Percentiles rank a stretch among this genome's conserved stretches.
These are phyloP conservation scores for Xiphydria camelus DNA, from an alignment of 2,888 invertebrate species.

Conservation along the genomic window DNA sequence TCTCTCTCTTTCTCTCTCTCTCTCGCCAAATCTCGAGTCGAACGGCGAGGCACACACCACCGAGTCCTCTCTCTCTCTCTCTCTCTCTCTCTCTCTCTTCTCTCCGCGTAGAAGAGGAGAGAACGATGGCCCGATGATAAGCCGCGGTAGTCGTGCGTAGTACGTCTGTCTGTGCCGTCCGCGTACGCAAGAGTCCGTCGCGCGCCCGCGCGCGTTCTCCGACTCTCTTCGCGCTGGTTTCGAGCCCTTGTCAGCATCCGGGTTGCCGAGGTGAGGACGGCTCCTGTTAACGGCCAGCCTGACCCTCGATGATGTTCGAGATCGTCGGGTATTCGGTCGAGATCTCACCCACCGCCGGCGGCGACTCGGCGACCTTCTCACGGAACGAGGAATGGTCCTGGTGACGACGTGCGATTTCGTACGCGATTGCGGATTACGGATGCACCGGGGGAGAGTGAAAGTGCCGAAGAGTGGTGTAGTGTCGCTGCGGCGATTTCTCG, in stretches of 20 bases:
- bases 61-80: conserved; percentile 21
- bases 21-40: no score
- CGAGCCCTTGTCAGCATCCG: conserved; percentile 40
- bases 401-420: no score
- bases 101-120: no score
- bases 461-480: no score
- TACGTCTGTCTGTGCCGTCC: conserved; percentile 21
- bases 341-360: conserved; percentile 8
- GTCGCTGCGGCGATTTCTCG: no score
- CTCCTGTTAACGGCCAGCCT: conserved; percentile 38
- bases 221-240: conserved; percentile 12
- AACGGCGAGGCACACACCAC: conserved; percentile 10
- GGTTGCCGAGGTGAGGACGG: conserved; percentile 42
- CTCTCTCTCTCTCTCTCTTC: conserved; percentile 20
- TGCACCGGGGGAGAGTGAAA: no score
- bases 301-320: conserved; percentile 24
- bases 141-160: conserved; percentile 36
- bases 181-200: conserved; percentile 12
- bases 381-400: no score
- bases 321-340: conserved; percentile 24
- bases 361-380: conserved; percentile 8
- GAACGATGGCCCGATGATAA: conserved; percentile 54
- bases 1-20: no score
- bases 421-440: no score
- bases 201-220: background rate